phyloP scores from a whole-genome alignment of 2,888 invertebrate species.

The Cantharis rustica region DNA sequence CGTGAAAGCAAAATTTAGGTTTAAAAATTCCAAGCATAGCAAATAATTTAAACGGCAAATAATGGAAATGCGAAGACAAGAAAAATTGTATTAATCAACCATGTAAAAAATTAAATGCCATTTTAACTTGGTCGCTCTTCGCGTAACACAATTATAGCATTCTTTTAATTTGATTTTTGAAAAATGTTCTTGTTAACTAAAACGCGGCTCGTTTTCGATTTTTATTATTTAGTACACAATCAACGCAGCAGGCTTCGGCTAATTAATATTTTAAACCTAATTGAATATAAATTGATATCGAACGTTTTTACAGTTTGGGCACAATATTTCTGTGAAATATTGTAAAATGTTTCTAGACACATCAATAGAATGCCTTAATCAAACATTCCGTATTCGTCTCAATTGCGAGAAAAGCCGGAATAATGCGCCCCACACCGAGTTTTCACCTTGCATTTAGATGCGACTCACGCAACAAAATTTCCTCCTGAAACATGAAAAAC shows the following conservation, averaged over 20 bases:
- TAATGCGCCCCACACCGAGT: slow-evolving; percentile 9
- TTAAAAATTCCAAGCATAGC: not conserved
- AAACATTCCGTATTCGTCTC: slow-evolving; percentile 4
- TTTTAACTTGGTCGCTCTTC: not conserved
- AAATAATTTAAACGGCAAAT: not conserved
- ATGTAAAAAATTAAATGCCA: not conserved
- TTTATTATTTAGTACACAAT: not conserved
- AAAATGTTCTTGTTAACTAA: not conserved
- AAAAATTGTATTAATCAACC: not conserved
- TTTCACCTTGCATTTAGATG: not conserved
- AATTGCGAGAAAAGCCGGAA: slow-evolving; percentile 12
- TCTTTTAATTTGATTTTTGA: not conserved
- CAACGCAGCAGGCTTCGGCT: not conserved
- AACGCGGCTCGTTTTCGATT: not conserved
- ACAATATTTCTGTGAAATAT: not conserved
- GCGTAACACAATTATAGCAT: not conserved
- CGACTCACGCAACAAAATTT: slow-evolving; percentile 15
- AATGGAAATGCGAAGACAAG: not conserved
- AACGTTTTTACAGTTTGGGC: not conserved
- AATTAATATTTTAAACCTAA: not conserved
- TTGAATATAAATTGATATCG: not conserved
- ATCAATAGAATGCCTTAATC: slow-evolving; percentile 11
- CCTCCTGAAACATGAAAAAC: slow-evolving; percentile 10
- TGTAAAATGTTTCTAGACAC: not conserved
- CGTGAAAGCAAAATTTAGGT: not conserved